These are phyloP conservation scores for Halcyon badia DNA, from an alignment of 2,797 vertebrate species.

Conservation along the genomic window DNA sequence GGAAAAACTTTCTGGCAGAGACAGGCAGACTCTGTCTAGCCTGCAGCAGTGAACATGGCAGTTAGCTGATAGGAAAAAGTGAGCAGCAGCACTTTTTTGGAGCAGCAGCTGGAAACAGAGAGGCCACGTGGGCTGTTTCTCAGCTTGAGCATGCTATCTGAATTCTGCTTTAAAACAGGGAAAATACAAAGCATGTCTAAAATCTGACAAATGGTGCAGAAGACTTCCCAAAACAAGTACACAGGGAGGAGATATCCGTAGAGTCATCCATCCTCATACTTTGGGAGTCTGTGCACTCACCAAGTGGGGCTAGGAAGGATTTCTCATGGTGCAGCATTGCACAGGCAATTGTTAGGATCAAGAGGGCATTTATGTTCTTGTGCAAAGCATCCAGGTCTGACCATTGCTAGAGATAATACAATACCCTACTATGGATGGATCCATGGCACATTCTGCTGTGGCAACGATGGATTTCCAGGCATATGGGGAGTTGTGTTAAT, in stretches of 20 bases:
- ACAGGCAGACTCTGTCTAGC: background rate
- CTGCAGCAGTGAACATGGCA: background rate
- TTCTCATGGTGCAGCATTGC: background rate
- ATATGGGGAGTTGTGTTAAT: background rate
- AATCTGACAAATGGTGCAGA: background rate
- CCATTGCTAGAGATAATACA: background rate
- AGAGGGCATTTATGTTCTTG: background rate
- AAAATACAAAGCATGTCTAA: background rate
- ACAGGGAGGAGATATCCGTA: background rate
- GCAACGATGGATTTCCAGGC: background rate
- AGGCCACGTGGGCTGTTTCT: background rate
- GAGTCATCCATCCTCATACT: background rate
- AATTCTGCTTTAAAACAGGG: background rate
- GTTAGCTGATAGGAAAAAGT: background rate
- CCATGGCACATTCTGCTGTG: background rate
- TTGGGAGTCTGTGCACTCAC: background rate
- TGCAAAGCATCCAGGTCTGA: background rate
- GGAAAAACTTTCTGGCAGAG: background rate
- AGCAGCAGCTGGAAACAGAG: conserved; percentile 12
- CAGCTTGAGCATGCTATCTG: background rate
- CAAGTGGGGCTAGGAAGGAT: rapidly evolving
- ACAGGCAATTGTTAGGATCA: background rate
- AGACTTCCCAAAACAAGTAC: background rate
- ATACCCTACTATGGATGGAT: background rate
- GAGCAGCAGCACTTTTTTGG: background rate